Percentiles rank a stretch among this genome's conserved stretches.
Evolutionary conservation across 2,113 vertebrate genomes (phyloP).

Genomic region (Solea senegalensis): DNA sequence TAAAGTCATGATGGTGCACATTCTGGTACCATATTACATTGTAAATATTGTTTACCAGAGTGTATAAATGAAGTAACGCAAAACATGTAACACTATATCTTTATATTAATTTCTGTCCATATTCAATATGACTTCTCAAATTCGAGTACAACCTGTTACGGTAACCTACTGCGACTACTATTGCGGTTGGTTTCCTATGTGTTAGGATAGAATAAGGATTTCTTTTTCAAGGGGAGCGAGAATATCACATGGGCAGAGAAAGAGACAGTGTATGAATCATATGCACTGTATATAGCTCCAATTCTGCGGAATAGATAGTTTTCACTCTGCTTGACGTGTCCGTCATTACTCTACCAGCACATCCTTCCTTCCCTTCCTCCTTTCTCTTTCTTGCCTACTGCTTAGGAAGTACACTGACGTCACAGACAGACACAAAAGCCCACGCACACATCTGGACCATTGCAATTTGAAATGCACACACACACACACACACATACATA

Average conservation of each 20-base stretch:
- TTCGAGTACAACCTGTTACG: no score
- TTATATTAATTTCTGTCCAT: no score
- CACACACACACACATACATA: neutral
- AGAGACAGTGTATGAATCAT: constrained; percentile 13
- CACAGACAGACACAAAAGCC: constrained; percentile 32
- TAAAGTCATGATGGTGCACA: no score
- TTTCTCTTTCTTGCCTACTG: constrained; percentile 10
- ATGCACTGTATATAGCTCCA: constrained; percentile 1
- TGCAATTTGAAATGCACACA: constrained; percentile 25
- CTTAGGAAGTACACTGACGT: constrained; percentile 42
- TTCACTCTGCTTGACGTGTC: constrained; percentile 26
- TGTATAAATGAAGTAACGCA: no score
- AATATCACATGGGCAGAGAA: neutral
- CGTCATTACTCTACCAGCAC: constrained; percentile 19
- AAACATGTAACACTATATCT: no score
- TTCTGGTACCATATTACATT: no score
- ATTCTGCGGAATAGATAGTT: constrained; percentile 5
- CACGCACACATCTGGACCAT: constrained; percentile 41
- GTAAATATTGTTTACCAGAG: no score
- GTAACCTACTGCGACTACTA: no score
- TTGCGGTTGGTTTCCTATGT: no score
- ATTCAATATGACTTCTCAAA: no score
- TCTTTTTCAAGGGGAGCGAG: neutral
- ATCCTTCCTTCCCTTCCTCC: constrained; percentile 8
- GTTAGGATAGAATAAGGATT: no score